Evolutionary conservation across 2,888 invertebrate genomes (phyloP).

Genomic region (Theretra japonica): DNA sequence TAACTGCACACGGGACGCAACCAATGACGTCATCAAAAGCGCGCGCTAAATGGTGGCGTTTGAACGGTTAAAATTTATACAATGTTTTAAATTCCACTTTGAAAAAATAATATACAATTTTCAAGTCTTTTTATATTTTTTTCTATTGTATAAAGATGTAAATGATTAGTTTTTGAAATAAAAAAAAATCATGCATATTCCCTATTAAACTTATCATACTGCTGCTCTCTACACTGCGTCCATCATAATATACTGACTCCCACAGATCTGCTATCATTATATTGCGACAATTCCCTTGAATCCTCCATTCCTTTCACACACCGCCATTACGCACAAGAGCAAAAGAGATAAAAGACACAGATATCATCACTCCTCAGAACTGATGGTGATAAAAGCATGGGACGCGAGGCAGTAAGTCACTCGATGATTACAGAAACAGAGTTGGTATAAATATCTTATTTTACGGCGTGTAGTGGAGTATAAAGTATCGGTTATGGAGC

Average conservation of each 20-base stretch:
- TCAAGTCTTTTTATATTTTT: too few relatives aligned
- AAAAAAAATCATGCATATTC: too few relatives aligned
- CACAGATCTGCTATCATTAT: slow-evolving; percentile 16
- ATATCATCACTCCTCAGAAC: background rate
- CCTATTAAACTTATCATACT: slow-evolving; percentile 4
- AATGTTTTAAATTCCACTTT: too few relatives aligned
- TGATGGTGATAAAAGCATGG: background rate
- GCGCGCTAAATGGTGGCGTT: too few relatives aligned
- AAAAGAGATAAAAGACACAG: background rate
- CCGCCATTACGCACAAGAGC: too few relatives aligned
- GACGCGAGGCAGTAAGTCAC: slow-evolving; percentile 13
- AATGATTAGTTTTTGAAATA: too few relatives aligned
- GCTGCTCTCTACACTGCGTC: background rate
- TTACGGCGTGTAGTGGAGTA: slow-evolving; percentile 3
- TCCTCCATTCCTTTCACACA: background rate
- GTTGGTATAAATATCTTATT: slow-evolving; percentile 7
- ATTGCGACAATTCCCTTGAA: slow-evolving; percentile 18
- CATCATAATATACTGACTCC: slow-evolving; percentile 22
- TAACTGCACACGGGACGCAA: too few relatives aligned
- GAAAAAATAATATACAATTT: too few relatives aligned
- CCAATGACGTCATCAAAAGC: too few relatives aligned
- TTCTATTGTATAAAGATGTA: too few relatives aligned
- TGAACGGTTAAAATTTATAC: too few relatives aligned
- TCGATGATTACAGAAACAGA: slow-evolving; percentile 11
- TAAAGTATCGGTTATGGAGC: slow-evolving; percentile 20